Conservation (phyloP, 2,113 vertebrate species). For the Brachionichthys hirsutus region DNA sequence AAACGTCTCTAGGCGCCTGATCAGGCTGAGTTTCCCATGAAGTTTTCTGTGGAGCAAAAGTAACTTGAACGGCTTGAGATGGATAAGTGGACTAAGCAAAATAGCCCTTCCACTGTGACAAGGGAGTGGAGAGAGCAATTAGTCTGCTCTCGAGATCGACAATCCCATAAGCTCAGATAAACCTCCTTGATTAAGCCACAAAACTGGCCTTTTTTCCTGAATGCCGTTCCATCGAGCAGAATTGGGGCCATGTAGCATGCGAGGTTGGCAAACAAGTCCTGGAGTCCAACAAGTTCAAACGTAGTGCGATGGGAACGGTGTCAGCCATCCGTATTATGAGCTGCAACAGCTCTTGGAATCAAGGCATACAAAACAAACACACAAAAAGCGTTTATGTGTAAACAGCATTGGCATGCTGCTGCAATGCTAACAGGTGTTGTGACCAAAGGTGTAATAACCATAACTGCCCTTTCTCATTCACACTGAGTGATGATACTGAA, state of each 20-base stretch:
- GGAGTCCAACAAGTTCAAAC: slow-evolving; percentile 50
- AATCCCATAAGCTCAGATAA: slow-evolving; percentile 68
- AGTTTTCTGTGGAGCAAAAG: slow-evolving; percentile 57
- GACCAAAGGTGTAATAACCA: slow-evolving; percentile 14
- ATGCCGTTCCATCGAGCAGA: slow-evolving; percentile 50
- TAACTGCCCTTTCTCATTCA: slow-evolving; percentile 25
- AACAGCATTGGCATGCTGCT: slow-evolving; percentile 20
- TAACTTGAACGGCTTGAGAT: slow-evolving; percentile 57
- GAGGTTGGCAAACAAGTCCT: slow-evolving; percentile 57
- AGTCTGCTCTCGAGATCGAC: slow-evolving; percentile 47
- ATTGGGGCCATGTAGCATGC: slow-evolving; percentile 42
- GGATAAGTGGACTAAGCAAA: slow-evolving; percentile 61
- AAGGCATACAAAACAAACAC: slow-evolving; percentile 15
- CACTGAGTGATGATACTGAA: slow-evolving; percentile 9
- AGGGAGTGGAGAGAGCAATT: slow-evolving; percentile 60
- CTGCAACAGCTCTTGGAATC: slow-evolving; percentile 30
- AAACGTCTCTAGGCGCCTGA: slow-evolving; percentile 49
- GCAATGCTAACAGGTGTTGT: slow-evolving; percentile 16
- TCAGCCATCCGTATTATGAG: slow-evolving; percentile 38
- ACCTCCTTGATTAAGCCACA: slow-evolving; percentile 58
- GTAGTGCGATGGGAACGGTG: slow-evolving; percentile 32
- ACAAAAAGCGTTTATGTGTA: slow-evolving; percentile 6
- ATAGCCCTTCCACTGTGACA: slow-evolving; percentile 54
- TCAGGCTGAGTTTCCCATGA: slow-evolving; percentile 65
- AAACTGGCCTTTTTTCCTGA: slow-evolving; percentile 62